Evolutionary conservation across 2,113 vertebrate species (phyloP).

Genomic region (Microtus ochrogaster): DNA sequence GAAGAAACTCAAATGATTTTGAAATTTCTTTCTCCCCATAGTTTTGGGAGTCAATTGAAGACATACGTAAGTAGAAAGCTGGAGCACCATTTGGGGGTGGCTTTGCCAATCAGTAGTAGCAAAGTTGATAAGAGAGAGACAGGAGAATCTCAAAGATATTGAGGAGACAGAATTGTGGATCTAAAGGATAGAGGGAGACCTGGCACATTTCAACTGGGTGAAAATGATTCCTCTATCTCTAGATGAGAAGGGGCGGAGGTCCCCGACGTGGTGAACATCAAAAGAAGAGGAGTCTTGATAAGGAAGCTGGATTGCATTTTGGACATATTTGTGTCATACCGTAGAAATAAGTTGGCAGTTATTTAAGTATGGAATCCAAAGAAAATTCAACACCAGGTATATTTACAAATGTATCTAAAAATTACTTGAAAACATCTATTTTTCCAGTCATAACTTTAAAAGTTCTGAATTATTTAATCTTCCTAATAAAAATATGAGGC

Average conservation of each 20-base stretch:
- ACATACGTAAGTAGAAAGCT: neutral
- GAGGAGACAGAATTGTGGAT: neutral
- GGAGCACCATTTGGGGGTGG: neutral
- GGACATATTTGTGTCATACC: neutral
- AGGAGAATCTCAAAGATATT: neutral
- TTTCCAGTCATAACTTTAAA: neutral
- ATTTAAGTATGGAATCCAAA: neutral
- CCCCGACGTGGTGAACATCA: neutral
- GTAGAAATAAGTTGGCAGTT: neutral
- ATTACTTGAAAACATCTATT: slow-evolving; percentile 32
- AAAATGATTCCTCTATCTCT: neutral
- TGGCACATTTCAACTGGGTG: no score
- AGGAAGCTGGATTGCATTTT: neutral
- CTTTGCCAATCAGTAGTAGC: neutral
- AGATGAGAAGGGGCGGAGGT: neutral
- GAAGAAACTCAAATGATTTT: neutral
- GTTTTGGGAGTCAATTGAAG: neutral
- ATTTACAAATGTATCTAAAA: neutral
- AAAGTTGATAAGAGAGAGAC: neutral
- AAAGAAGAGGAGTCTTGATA: neutral
- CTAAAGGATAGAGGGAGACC: neutral
- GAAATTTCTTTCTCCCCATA: neutral
- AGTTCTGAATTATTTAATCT: slow-evolving; percentile 37
- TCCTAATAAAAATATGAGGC: neutral
- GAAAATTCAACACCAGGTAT: neutral